Percentiles rank a stretch among this genome's conserved stretches.
These are phyloP conservation scores for Cabera pusaria DNA, from an alignment of 2,888 invertebrate species.

Conservation along the genomic window DNA sequence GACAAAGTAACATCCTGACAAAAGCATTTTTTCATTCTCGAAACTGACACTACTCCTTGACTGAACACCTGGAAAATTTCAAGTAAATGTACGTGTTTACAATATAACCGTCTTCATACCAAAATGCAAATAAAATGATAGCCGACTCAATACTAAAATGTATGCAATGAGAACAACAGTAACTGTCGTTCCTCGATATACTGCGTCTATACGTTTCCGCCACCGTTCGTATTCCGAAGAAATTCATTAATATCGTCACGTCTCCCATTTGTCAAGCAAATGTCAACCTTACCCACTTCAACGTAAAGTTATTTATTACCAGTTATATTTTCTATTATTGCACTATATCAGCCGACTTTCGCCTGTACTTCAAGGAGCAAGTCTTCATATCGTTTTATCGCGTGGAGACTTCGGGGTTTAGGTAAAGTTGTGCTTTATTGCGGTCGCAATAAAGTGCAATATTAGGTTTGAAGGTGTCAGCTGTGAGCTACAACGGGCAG, in stretches of 20 bases:
- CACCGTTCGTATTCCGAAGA: slow-evolving; percentile 13
- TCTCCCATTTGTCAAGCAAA: slow-evolving; percentile 9
- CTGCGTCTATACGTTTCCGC: not conserved
- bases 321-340: slow-evolving; percentile 4
- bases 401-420: too few relatives aligned
- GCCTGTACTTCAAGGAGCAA: slow-evolving; percentile 5
- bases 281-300: slow-evolving; percentile 7
- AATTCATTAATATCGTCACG: slow-evolving; percentile 35
- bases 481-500: slow-evolving; percentile 18
- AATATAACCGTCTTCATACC: too few relatives aligned
- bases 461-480: slow-evolving; percentile 12
- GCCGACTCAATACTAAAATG: too few relatives aligned
- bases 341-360: slow-evolving; percentile 5
- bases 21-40: too few relatives aligned
- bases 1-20: too few relatives aligned
- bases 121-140: too few relatives aligned
- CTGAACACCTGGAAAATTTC: too few relatives aligned
- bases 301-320: slow-evolving; percentile 9
- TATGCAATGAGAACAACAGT: too few relatives aligned
- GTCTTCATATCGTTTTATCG: slow-evolving; percentile 11
- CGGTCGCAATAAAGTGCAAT: slow-evolving; percentile 1
- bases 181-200: too few relatives aligned
- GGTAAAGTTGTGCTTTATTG: slow-evolving; percentile 4
- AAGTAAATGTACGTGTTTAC: too few relatives aligned
- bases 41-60: too few relatives aligned